Evolutionary conservation across 2,797 vertebrate genomes (phyloP).

Genomic region (Alcedo quadribrachys): DNA sequence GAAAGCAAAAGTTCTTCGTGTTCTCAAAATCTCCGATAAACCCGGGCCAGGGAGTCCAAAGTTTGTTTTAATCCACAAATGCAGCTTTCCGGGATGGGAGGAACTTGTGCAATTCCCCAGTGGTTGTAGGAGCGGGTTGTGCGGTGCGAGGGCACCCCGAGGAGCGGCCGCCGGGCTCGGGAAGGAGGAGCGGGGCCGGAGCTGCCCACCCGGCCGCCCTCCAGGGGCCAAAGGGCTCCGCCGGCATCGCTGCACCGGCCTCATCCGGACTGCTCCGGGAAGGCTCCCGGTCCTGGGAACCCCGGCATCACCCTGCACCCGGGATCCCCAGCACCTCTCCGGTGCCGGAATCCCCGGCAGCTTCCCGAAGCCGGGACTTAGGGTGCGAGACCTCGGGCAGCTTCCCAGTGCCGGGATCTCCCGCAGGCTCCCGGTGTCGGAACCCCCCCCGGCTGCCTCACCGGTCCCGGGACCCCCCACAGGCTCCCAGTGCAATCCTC

Average conservation of each 20-base stretch:
- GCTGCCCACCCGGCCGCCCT: not conserved
- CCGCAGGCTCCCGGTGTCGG: not conserved
- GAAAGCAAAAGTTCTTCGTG: not conserved
- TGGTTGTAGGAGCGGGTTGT: not conserved
- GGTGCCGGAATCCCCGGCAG: not conserved
- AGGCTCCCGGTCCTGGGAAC: not conserved
- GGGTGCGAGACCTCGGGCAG: not conserved
- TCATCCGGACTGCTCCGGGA: not conserved
- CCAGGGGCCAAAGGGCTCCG: not conserved
- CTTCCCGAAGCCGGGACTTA: not conserved
- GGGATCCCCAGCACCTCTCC: not conserved
- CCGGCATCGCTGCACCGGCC: not conserved
- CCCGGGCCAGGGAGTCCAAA: not conserved
- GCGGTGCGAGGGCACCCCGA: not conserved
- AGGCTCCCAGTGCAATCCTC: not conserved
- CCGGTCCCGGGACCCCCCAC: not conserved
- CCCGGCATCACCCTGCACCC: not conserved
- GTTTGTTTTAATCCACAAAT: conserved; percentile 26
- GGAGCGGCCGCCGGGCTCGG: not conserved
- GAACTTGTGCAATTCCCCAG: not conserved
- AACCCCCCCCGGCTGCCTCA: too few relatives aligned
- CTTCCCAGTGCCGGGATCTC: not conserved
- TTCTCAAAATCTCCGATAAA: conserved; percentile 32
- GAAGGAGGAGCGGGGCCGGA: not conserved
- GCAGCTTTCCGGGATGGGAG: not conserved